Percentiles rank a stretch among this genome's conserved stretches.
These are phyloP conservation scores for Oreochromis tanganicae DNA, from an alignment of 2,113 vertebrate genomes.

Conservation along the genomic window DNA sequence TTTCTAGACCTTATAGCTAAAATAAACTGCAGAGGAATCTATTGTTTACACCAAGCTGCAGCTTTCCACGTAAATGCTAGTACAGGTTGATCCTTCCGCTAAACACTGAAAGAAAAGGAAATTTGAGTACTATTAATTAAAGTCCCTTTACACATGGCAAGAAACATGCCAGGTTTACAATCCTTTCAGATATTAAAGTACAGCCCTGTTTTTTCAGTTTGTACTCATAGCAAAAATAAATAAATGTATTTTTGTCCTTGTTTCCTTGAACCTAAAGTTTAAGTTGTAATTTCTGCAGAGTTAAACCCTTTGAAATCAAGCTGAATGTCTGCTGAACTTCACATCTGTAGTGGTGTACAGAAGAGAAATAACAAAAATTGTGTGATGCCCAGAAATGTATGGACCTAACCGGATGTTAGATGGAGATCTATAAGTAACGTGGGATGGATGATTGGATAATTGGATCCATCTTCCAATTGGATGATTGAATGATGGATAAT, in stretches of 20 bases:
- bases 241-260: background rate
- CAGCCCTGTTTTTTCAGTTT: fast-evolving
- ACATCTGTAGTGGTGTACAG: background rate
- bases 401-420: background rate
- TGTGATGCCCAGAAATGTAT: background rate
- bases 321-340: background rate
- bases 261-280: background rate
- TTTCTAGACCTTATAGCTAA: background rate
- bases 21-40: background rate
- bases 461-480: background rate
- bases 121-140: background rate
- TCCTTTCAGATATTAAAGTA: background rate
- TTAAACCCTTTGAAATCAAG: background rate
- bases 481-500: background rate
- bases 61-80: background rate
- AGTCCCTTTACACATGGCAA: background rate
- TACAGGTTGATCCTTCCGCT: background rate
- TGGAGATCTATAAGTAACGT: fast-evolving
- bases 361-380: background rate
- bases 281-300: background rate
- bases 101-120: background rate
- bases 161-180: background rate
- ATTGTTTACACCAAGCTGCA: background rate
- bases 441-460: background rate
- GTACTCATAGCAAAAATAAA: background rate